Conservation (phyloP, 2,888 invertebrate genomes). For the Agrochola litura region DNA sequence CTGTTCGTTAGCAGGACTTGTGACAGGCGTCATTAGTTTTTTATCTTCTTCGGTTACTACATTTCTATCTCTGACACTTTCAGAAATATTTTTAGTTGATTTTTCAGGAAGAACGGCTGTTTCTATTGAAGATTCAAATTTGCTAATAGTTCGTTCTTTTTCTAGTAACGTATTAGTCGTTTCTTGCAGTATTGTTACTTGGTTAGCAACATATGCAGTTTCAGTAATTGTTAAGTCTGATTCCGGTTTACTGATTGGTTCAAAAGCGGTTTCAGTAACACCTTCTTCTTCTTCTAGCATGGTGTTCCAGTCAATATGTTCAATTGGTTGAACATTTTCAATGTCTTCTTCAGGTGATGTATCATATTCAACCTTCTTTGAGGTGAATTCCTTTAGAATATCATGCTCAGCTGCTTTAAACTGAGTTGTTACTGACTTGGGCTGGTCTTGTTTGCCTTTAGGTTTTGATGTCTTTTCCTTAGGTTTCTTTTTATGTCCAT, state of each 20-base stretch:
- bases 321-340: slow-evolving; percentile 76
- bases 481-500: slow-evolving; percentile 71
- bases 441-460: slow-evolving; percentile 57
- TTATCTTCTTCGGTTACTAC: slow-evolving; percentile 34
- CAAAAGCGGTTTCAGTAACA: slow-evolving; percentile 71
- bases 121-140: slow-evolving; percentile 51
- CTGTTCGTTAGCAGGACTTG: slow-evolving; percentile 77
- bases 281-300: slow-evolving; percentile 85
- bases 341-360: slow-evolving; percentile 38
- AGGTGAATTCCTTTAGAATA: neutral
- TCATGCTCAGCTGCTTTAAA: slow-evolving; percentile 18
- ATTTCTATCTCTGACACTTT: slow-evolving; percentile 11
- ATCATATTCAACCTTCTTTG: slow-evolving; percentile 25
- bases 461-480: slow-evolving; percentile 67
- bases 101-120: slow-evolving; percentile 24
- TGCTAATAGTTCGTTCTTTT: slow-evolving; percentile 50
- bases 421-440: slow-evolving; percentile 17
- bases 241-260: slow-evolving; percentile 71
- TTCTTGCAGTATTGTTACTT: slow-evolving; percentile 84
- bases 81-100: slow-evolving; percentile 11
- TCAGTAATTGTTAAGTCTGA: slow-evolving; percentile 58
- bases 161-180: slow-evolving; percentile 65
- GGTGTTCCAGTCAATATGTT: slow-evolving; percentile 86
- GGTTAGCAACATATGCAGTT: slow-evolving; percentile 79
- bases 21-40: slow-evolving; percentile 51